Conservation (phyloP, 2,113 vertebrate species). For the Plecotus auritus region DNA sequence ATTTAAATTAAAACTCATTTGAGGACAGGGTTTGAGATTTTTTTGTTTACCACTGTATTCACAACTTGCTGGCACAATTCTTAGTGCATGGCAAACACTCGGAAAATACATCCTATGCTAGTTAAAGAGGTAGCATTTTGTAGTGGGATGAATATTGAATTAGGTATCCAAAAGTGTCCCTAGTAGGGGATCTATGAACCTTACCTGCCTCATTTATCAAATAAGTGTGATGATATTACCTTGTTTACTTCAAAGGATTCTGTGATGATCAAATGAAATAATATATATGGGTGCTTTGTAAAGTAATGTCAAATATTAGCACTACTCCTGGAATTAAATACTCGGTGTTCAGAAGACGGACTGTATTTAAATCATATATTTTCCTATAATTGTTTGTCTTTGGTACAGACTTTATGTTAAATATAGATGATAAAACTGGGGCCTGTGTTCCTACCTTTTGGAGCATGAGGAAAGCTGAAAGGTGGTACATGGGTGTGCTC, state of each 20-base stretch:
- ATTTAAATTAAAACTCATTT: background rate
- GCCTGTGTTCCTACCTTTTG: background rate
- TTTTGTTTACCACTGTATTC: background rate
- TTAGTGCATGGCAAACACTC: background rate
- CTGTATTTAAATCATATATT: background rate
- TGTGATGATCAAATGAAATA: background rate
- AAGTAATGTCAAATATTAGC: background rate
- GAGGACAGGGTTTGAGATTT: background rate
- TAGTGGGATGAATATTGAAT: background rate
- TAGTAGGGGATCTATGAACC: background rate
- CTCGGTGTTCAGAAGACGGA: background rate
- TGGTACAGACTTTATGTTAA: background rate
- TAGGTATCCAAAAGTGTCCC: background rate
- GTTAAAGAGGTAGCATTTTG: background rate
- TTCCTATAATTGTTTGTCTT: background rate
- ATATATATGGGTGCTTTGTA: background rate
- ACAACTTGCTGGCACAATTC: background rate
- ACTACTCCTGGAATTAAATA: background rate
- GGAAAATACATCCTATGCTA: background rate
- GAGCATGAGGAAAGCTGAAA: background rate
- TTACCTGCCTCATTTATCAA: conserved; percentile 6
- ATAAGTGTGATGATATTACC: background rate
- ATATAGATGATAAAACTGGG: background rate
- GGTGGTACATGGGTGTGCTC: background rate
- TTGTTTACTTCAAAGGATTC: background rate